Percentiles rank a stretch among this genome's conserved stretches.
phyloP scores from a whole-genome alignment of 1,140 invertebrate species.

The Ericerus pela region DNA sequence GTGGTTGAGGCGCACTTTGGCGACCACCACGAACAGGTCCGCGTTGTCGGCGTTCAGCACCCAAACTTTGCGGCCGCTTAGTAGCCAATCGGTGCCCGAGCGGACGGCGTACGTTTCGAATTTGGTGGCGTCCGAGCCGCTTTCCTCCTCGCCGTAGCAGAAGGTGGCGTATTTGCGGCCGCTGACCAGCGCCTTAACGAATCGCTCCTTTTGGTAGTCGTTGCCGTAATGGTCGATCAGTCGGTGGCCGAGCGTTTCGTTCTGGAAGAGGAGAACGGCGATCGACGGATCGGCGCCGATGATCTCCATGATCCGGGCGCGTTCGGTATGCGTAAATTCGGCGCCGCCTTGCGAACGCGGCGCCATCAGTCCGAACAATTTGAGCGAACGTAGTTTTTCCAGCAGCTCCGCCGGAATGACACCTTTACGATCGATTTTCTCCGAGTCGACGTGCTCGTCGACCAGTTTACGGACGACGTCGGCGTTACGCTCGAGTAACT shows the following conservation, averaged over 20 bases:
- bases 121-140: conserved; percentile 14
- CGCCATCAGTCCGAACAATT: conserved; percentile 12
- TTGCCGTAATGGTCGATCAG: not conserved
- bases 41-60: conserved; percentile 18
- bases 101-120: conserved; percentile 5
- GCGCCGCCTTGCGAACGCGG: conserved; percentile 12
- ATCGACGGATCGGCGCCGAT: not conserved
- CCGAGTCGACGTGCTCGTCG: not conserved
- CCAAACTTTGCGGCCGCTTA: conserved; percentile 20
- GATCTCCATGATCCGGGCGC: conserved; percentile 13
- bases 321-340: conserved; percentile 16
- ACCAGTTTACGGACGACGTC: conserved; percentile 6
- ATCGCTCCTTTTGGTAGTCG: conserved; percentile 17
- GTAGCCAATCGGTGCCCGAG: not conserved
- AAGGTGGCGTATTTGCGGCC: conserved; percentile 13
- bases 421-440: not conserved
- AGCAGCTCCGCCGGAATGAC: not conserved
- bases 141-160: conserved; percentile 15
- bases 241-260: not conserved
- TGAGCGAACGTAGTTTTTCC: not conserved
- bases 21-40: conserved; percentile 19
- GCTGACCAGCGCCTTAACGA: conserved; percentile 13
- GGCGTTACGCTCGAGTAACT: conserved; percentile 33
- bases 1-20: not conserved
- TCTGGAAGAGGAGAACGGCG: conserved; percentile 1